Evolutionary conservation across 2,797 vertebrate species (phyloP), one percentile per base, ranked within the genome.

Genomic region (Garrulus glandarius): DNA sequence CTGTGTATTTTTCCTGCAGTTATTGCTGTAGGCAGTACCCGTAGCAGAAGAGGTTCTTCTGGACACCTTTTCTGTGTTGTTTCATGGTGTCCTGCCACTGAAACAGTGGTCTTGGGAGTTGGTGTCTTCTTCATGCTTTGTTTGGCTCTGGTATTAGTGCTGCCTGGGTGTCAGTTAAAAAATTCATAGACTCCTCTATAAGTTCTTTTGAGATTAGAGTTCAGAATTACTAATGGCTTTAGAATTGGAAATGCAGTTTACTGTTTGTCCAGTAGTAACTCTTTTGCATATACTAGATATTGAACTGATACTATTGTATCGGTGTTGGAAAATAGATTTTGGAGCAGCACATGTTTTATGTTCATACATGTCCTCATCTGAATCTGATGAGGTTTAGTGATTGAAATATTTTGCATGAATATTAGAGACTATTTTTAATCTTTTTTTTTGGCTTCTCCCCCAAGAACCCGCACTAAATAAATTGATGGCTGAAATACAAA

Each of bases 401-500:
- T 52, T 21, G 26, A 71, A 86, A 56, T 59, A 49, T 13, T 77
- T 61, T 23, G 30, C 20, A 13, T 30, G 15, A 22, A 8, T 10
- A 1, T 52, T 70, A 11, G 10, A 26, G 39, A 49, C 11, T 46
- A 2, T 27, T 69, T 8, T 23, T 11, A 55, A 15, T 16, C 21
- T 46, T 10, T 29, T 20, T 37, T 14, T 41, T n/a, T 1, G 8
- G 4, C 13, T 2, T 3, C 32, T 74, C 57, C 27, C 8, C 41
- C 56, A 96, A 99, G 99, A 98, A 95, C 80, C 50, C 55, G 97
- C 98, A 55, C 97, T 99, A 70, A 96, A 96, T 64, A 97, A 97
- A 80, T 95, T 99, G 75, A 98, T 96, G 96, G 82, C 95, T 89
- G 97, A 98, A 79, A 98, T 99, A 80, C 98, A 99, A 50, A 98